Conservation (phyloP, 2,797 vertebrate genomes). For the Oryzias dopingdopingensis region DNA sequence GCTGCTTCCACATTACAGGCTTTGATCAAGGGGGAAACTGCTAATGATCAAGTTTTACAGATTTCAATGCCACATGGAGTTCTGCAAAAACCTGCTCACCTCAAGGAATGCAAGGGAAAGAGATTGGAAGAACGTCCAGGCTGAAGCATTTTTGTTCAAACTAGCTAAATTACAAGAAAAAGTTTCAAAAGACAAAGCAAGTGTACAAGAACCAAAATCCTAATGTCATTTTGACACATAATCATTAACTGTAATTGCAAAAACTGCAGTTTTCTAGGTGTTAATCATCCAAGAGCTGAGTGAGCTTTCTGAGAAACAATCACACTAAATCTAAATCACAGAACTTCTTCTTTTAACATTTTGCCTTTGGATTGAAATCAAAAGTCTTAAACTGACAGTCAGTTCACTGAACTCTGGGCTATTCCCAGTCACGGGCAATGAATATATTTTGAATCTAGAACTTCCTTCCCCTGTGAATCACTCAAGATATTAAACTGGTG, state of each 20-base stretch:
- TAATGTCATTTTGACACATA: too few relatives aligned
- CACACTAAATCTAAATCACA: too few relatives aligned
- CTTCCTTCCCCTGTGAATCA: slow-evolving; percentile 26
- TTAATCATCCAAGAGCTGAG: too few relatives aligned
- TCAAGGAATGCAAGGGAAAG: not conserved
- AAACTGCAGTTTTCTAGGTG: too few relatives aligned
- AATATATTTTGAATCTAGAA: slow-evolving; percentile 23
- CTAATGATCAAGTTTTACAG: slow-evolving; percentile 27
- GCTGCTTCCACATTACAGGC: slow-evolving; percentile 23
- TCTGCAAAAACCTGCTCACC: not conserved
- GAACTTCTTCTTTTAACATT: too few relatives aligned
- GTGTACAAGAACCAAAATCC: too few relatives aligned
- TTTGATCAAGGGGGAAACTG: slow-evolving; percentile 24
- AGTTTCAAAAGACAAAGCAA: too few relatives aligned
- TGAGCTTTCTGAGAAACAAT: too few relatives aligned
- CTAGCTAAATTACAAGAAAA: not conserved
- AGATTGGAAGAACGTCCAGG: not conserved
- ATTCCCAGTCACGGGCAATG: slow-evolving; percentile 26
- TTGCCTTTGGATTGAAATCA: slow-evolving; percentile 8
- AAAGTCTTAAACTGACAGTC: slow-evolving; percentile 4
- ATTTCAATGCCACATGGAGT: slow-evolving; percentile 6
- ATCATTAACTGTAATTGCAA: too few relatives aligned
- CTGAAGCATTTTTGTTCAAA: too few relatives aligned
- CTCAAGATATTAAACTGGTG: slow-evolving; percentile 35
- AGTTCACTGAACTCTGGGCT: slow-evolving; percentile 14